Conservation (phyloP, 1,140 invertebrate genomes). For the Calephelis virginiensis region DNA sequence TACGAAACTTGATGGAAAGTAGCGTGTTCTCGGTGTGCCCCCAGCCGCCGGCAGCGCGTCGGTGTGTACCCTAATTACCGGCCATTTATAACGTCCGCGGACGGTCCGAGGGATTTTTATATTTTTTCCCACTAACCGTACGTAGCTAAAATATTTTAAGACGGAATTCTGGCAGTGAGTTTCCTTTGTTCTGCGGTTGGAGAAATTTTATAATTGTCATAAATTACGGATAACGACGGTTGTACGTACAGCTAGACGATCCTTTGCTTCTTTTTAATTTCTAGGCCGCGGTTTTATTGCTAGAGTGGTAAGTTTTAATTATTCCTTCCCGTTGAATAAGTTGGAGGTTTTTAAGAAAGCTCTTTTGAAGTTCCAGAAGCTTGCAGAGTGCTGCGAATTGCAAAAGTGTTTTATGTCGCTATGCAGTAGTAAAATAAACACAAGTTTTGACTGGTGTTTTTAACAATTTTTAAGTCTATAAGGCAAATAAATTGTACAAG, state of each 20-base stretch:
- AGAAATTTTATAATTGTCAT: conserved; percentile 54
- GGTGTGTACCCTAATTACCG: conserved; percentile 65
- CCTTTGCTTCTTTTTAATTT: conserved; percentile 19
- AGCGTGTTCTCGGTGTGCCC: conserved; percentile 22
- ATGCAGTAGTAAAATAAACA: neutral
- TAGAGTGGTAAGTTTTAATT: conserved; percentile 12
- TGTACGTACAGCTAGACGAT: conserved; percentile 34
- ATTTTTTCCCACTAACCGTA: conserved; percentile 49
- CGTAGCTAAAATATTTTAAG: conserved; percentile 57
- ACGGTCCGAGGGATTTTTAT: conserved; percentile 63
- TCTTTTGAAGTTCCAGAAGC: conserved; percentile 9
- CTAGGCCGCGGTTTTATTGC: conserved; percentile 7
- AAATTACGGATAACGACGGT: conserved; percentile 41
- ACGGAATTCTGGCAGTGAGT: conserved; percentile 42
- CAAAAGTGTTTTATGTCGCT: conserved; percentile 5
- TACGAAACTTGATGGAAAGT: no score
- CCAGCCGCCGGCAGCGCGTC: conserved; percentile 29
- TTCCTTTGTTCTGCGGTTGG: conserved; percentile 38
- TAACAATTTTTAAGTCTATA: neutral
- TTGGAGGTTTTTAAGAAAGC: conserved; percentile 12
- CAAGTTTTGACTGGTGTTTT: neutral
- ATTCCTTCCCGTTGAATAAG: conserved; percentile 8
- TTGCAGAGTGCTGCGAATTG: neutral
- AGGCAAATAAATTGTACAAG: no score
- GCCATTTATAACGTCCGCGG: conserved; percentile 64